Conservation (phyloP, 2,888 invertebrate genomes). For the Uloborus plumipes region DNA sequence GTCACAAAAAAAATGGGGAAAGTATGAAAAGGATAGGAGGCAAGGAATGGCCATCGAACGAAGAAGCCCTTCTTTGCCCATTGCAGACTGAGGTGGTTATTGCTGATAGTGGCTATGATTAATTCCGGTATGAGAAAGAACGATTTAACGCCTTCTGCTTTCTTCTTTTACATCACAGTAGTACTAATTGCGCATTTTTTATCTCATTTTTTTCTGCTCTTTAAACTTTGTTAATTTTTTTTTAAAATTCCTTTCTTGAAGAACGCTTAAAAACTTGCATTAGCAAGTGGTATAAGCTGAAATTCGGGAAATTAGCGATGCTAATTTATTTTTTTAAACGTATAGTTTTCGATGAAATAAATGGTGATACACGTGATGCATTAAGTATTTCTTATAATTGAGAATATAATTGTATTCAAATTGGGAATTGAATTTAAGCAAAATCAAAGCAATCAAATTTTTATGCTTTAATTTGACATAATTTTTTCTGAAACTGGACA, state of each 20-base stretch:
- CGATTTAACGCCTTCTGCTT: conserved; percentile 12
- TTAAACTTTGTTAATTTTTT: background rate
- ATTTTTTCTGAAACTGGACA: no score
- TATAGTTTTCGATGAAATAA: no score
- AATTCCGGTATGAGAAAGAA: conserved; percentile 38
- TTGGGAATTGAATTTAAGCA: no score
- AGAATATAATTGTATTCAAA: no score
- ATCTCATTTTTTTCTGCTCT: conserved; percentile 13
- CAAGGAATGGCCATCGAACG: conserved; percentile 25
- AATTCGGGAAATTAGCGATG: no score
- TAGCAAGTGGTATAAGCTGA: conserved; percentile 4
- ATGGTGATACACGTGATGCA: no score
- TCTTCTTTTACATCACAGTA: conserved; percentile 11
- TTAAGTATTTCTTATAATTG: no score
- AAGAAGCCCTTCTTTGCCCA: background rate
- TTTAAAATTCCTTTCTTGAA: conserved; percentile 2
- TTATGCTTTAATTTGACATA: no score
- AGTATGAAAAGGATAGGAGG: conserved; percentile 7
- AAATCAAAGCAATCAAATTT: no score
- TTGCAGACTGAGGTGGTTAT: conserved; percentile 28
- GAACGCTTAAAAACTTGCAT: conserved; percentile 31
- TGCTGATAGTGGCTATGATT: conserved; percentile 51
- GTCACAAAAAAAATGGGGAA: conserved; percentile 9
- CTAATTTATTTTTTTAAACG: no score
- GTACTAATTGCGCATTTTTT: conserved; percentile 45